These are phyloP conservation scores for Crotalus helleri DNA, from an alignment of 2,113 vertebrate species.

Conservation along the genomic window DNA sequence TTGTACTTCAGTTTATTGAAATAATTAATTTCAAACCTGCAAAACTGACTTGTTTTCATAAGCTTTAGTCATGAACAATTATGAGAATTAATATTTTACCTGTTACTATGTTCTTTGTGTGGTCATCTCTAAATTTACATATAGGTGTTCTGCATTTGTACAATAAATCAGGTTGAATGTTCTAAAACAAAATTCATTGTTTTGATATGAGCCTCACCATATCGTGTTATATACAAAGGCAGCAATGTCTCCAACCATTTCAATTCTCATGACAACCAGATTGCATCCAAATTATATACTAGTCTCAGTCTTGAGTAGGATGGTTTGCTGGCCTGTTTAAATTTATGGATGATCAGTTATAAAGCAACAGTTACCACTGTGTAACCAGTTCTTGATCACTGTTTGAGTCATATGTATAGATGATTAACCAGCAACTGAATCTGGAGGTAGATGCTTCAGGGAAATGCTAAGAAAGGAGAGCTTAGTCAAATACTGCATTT, in stretches of 20 bases:
- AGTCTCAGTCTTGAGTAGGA: neutral
- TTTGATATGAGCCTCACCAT: neutral
- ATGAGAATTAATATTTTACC: neutral
- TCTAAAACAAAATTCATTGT: neutral
- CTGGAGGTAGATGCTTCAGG: neutral
- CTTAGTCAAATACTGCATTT: too few relatives aligned
- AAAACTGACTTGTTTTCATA: neutral
- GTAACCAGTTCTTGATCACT: neutral
- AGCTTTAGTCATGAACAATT: neutral
- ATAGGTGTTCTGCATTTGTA: neutral
- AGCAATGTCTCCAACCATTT: neutral
- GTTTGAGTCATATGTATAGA: neutral
- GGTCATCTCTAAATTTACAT: neutral
- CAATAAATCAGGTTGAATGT: neutral
- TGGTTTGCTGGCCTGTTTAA: neutral
- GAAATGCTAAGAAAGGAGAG: too few relatives aligned
- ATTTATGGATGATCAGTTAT: neutral
- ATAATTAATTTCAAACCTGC: neutral
- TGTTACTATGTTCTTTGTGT: neutral
- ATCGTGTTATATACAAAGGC: neutral
- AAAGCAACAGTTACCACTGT: neutral
- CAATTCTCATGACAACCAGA: neutral
- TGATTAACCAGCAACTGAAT: neutral
- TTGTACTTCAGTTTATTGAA: neutral
- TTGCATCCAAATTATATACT: neutral